Evolutionary conservation across 2,888 invertebrate genomes (phyloP), one percentile per base, ranked within the genome.

Genomic region (Abscondita cerata): DNA sequence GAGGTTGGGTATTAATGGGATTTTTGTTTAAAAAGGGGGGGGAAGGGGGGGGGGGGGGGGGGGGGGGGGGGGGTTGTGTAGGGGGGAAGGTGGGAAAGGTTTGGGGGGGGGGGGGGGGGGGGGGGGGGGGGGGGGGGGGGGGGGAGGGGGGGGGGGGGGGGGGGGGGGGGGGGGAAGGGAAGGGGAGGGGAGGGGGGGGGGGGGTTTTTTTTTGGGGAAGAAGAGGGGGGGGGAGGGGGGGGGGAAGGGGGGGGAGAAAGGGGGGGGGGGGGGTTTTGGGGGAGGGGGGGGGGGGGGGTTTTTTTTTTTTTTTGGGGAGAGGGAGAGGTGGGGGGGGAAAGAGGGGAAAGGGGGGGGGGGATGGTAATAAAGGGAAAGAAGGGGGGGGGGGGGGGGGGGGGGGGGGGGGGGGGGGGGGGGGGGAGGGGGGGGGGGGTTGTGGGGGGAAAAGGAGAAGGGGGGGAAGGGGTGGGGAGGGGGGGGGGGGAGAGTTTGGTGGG

Each of bases 351-450:
- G 51, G 25, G 33, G 31, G 13, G 31, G n/a, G n/a, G n/a, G n/a
- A n/a, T n/a, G n/a, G n/a, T n/a, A n/a, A n/a, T n/a, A n/a, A n/a
- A n/a, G n/a, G 12, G 36, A 25, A 16, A 9, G 44, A 38, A 36
- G 34, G 33, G 36, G 19, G 20, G 46, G 34, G 44, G 13, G 12
- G 40, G n/a, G 40, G n/a, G 40, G 15, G 40, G n/a, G 12, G 6
- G 40, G 15, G 40, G n/a, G 40, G n/a, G 40, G 15, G 40, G n/a
- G 48, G 9, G 48, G 48, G 47, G 46, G 25, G 33, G 31, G 16
- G n/a, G n/a, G n/a, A n/a, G n/a, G n/a, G n/a, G n/a, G n/a, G n/a
- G n/a, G n/a, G n/a, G n/a, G n/a, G n/a, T n/a, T n/a, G n/a, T n/a
- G n/a, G n/a, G n/a, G n/a, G n/a, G n/a, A n/a, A n/a, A n/a, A n/a